phyloP scores from a whole-genome alignment of 2,113 vertebrate species.

The Urocynchramus pylzowi region DNA sequence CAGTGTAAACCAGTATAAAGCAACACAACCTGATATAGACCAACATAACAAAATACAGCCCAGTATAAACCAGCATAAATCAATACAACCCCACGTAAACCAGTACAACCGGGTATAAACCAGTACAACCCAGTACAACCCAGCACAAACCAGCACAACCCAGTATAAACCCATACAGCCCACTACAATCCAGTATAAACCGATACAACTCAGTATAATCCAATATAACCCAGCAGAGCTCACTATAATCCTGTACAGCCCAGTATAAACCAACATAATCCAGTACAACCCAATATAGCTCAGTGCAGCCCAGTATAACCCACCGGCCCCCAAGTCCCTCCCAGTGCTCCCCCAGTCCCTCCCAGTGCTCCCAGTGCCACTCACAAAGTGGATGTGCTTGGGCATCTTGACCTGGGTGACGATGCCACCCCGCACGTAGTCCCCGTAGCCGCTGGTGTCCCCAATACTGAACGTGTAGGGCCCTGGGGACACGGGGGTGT shows the following conservation, averaged over 20 bases:
- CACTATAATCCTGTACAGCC: not conserved
- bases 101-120: no score
- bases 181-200: no score
- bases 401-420: constrained; percentile 95
- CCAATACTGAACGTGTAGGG: constrained; percentile 95
- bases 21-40: no score
- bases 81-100: no score
- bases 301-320: not conserved
- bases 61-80: no score
- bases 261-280: not conserved
- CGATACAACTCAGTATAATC: not conserved
- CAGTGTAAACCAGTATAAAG: not conserved
- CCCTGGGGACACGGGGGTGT: constrained; percentile 62
- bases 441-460: constrained; percentile 84
- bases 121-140: no score
- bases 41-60: no score
- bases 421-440: constrained; percentile 91
- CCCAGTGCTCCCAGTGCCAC: constrained; percentile 35
- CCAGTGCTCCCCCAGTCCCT: not conserved
- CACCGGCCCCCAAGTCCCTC: no score
- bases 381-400: constrained; percentile 91
- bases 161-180: no score
- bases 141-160: not conserved
- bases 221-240: not conserved
- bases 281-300: not conserved